phyloP scores from a whole-genome alignment of 1,140 invertebrate species.

The Plutomurus gul region DNA sequence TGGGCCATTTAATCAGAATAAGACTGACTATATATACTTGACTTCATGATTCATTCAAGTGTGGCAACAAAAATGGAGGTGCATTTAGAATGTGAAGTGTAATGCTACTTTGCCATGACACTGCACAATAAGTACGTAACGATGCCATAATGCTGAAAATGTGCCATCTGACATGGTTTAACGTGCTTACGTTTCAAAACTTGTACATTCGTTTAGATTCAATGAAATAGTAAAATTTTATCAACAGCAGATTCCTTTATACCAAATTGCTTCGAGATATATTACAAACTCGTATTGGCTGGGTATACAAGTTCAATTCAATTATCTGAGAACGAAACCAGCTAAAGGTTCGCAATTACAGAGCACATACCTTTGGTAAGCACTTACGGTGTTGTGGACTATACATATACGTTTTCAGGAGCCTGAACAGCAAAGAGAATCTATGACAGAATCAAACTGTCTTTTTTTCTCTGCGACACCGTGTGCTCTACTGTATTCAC shows the following conservation, averaged over 20 bases:
- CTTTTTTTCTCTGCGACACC: not conserved
- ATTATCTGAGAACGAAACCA: too few species aligned
- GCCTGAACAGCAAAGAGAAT: not conserved
- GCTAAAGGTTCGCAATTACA: too few species aligned
- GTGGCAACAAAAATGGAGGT: not conserved
- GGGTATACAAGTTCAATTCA: too few species aligned
- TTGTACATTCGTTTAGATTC: too few species aligned
- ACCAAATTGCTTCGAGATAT: too few species aligned
- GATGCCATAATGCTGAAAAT: constrained; percentile 24
- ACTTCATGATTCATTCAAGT: constrained; percentile 14
- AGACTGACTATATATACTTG: constrained; percentile 13
- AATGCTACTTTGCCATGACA: constrained; percentile 5
- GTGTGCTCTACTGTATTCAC: not conserved
- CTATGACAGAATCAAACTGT: too few species aligned
- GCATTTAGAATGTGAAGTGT: not conserved
- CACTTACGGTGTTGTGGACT: too few species aligned
- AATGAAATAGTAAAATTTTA: too few species aligned
- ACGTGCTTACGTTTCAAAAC: not conserved
- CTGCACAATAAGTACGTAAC: constrained; percentile 24
- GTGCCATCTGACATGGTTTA: constrained; percentile 10
- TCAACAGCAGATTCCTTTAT: too few species aligned
- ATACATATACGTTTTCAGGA: not conserved
- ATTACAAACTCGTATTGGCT: too few species aligned
- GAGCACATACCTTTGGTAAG: too few species aligned
- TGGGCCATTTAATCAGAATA: constrained; percentile 24